Base-by-base conservation (phyloP, 2,888 invertebrate species). In the Leptura quadrifasciata region DNA sequence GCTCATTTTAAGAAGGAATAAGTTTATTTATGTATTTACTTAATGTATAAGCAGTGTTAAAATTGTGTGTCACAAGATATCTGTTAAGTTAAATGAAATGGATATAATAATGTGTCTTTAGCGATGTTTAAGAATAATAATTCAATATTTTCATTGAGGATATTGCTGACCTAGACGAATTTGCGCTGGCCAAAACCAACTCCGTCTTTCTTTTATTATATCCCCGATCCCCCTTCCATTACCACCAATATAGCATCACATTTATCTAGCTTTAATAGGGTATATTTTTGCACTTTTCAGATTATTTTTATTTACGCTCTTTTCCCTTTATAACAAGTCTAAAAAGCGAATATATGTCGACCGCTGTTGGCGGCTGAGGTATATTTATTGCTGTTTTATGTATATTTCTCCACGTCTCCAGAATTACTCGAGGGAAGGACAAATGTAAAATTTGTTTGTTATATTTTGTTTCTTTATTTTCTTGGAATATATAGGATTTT, bases 251-350 rank as follows among this genome's bases (percentile, higher is more conserved):
- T 58, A 68, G 65, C 57, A 39, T 57, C 64, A 69, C 70, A 75
- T 75, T 75, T 52, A 70, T 75, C 74, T 75, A 21, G 70, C 70
- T 75, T 70, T 64, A 70, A 70, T 64, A 60, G 67, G 61, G 35
- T 76, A 68, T 39, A 72, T 68, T 35, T 72, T 67, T 68, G 67
- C 71, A 72, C 65, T 67, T 71, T 72, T 71, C 67, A 76, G 68
- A 76, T 72, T 76, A 72, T 76, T 76, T 63, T 61, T 72, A 76
- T 76, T 76, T 72, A 72, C 72, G 72, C 72, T 61, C 61, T 55
- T 63, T 58, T 35, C 61, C 54, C 67, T 21, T 61, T 54, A 60
- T 71, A 71, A 71, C 71, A 61, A 60, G 52, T 61, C 71, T 27
- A 61, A 71, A 71, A 71, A 24, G 71, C 71, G 61, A 52, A 71